These are phyloP conservation scores for Temnothorax ravouxi DNA, from an alignment of 2,888 invertebrate genomes.

Conservation along the genomic window DNA sequence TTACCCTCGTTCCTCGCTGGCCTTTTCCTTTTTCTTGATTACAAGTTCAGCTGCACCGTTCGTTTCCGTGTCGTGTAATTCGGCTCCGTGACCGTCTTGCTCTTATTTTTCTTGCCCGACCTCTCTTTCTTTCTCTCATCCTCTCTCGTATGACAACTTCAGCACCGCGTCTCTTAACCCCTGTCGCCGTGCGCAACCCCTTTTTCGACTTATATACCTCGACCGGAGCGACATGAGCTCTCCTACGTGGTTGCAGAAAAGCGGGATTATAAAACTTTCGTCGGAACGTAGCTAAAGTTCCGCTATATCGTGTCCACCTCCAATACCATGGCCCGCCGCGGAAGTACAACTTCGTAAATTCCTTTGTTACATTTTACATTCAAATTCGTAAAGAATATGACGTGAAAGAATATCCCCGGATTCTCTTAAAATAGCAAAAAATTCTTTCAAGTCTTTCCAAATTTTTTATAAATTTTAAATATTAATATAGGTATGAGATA, in stretches of 20 bases:
- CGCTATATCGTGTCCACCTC: slow-evolving; percentile 52
- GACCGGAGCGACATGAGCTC: slow-evolving; percentile 57
- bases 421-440: slow-evolving; percentile 7
- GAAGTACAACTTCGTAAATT: slow-evolving; percentile 44
- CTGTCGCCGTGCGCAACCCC: slow-evolving; percentile 39
- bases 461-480: not conserved
- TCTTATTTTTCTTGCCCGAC: slow-evolving; percentile 50
- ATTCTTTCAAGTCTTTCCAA: not conserved
- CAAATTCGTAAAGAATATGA: slow-evolving; percentile 33
- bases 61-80: slow-evolving; percentile 51
- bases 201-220: slow-evolving; percentile 48
- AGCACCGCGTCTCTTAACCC: slow-evolving; percentile 54
- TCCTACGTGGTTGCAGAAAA: slow-evolving; percentile 68
- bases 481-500: not conserved
- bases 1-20: slow-evolving; percentile 20
- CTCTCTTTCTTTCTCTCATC: slow-evolving; percentile 20
- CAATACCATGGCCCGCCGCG: slow-evolving; percentile 4
- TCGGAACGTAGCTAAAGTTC: slow-evolving; percentile 70
- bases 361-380: slow-evolving; percentile 49
- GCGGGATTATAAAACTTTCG: slow-evolving; percentile 75
- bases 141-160: slow-evolving; percentile 51
- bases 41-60: slow-evolving; percentile 47
- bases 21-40: slow-evolving; percentile 47
- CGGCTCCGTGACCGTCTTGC: slow-evolving; percentile 40
- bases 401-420: not conserved